phyloP scores from a whole-genome alignment of 1,140 invertebrate genomes.

The Neodiprion lecontei region DNA sequence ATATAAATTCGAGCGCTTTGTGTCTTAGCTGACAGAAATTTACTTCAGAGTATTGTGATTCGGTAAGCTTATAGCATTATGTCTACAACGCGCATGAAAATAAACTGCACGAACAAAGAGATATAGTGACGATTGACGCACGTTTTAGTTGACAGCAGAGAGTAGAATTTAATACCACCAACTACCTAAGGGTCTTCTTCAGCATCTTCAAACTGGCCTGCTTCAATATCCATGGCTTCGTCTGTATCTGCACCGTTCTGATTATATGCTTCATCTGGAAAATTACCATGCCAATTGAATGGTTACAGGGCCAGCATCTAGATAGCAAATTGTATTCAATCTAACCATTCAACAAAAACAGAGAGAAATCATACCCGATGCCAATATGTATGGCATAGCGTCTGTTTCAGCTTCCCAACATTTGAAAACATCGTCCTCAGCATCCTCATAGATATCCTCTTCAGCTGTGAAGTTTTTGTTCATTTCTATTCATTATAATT shows the following conservation, averaged over 20 bases:
- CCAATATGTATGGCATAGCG: constrained; percentile 50
- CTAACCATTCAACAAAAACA: constrained; percentile 14
- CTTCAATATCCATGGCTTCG: constrained; percentile 61
- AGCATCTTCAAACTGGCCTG: constrained; percentile 67
- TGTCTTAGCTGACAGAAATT: neutral
- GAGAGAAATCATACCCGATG: constrained; percentile 40
- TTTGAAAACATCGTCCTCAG: constrained; percentile 57
- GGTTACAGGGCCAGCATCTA: neutral
- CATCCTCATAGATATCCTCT: constrained; percentile 63
- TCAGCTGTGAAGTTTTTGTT: constrained; percentile 38
- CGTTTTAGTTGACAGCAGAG: neutral
- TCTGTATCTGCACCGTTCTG: constrained; percentile 51
- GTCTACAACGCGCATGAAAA: neutral
- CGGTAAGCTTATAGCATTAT: neutral
- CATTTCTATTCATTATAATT: too few relatives aligned
- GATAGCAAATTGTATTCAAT: neutral
- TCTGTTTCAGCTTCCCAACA: constrained; percentile 49
- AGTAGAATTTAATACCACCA: neutral
- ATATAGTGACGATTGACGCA: neutral
- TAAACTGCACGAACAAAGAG: neutral
- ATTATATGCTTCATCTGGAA: constrained; percentile 38
- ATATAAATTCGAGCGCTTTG: constrained; percentile 35
- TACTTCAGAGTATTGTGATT: neutral
- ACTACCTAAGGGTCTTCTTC: constrained; percentile 56
- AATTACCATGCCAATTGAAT: neutral